Evolutionary conservation across 2,113 vertebrate genomes (phyloP), one percentile per base, ranked within the genome.

Genomic region (Chaetorhynchus papuensis): DNA sequence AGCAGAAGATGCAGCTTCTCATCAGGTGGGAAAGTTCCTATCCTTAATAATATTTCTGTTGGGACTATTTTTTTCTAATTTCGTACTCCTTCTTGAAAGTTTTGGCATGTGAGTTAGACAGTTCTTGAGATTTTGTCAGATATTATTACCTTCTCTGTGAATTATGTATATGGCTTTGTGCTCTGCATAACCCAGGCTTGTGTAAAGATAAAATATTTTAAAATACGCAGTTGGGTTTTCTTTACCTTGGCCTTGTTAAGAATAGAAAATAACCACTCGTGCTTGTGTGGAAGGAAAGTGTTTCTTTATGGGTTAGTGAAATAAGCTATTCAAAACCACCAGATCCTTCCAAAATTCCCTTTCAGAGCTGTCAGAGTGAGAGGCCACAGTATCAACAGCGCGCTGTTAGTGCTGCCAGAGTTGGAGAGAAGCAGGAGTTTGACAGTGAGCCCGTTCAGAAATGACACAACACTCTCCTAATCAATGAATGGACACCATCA

Each of bases 231-330:
- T 74, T 54, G 47, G 14, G 24, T 93, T 97, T 96, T 96, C 95
- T 97, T 96, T 96, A 96, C 90, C 52, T 96, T 96, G 93, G 92
- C 92, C 47, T 45, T 71, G 82, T 90, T 57, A 86, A 70, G 72
- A 52, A 64, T 9, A 88, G 68, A 96, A 96, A 83, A 91, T 70
- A 88, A 88, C 50, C 28, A 24, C 75, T 90, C 0, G 0, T 74
- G 52, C 75, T 83, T 66, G 68, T 59, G 68, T 86, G 7, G 8
- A 90, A 86, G 90, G 92, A 80, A 94, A 95, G 89, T 59, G 82
- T 90, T 96, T 91, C 82, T 91, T 72, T 72, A 83, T 42, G 72
- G 39, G 45, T 90, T 95, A 83, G 90, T 93, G 90, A 96, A 97
- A 91, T 90, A 90, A 93, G 85, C 82, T 49, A 75, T 94, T 95